Evolutionary conservation across 2,888 invertebrate genomes (phyloP).

Genomic region (Hypercompe scribonia): DNA sequence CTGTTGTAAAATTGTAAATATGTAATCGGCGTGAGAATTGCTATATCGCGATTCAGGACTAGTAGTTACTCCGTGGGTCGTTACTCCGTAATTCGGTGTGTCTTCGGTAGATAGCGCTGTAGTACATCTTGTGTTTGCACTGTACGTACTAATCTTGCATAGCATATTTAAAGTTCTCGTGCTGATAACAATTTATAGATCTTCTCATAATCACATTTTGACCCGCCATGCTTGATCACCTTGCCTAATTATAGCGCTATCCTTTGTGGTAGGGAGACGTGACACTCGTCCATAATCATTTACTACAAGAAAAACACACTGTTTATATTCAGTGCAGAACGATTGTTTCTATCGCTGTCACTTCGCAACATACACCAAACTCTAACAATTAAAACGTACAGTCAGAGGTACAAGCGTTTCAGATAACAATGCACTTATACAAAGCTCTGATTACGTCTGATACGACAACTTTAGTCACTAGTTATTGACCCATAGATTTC

Average conservation of each 20-base stretch:
- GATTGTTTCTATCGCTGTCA: neutral
- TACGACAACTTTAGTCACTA: constrained; percentile 32
- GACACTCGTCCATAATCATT: neutral
- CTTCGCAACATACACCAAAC: neutral
- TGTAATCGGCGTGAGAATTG: too few relatives aligned
- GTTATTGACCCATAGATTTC: constrained; percentile 28
- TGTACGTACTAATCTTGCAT: neutral
- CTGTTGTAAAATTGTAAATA: too few relatives aligned
- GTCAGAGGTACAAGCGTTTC: constrained; percentile 50
- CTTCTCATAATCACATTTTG: neutral
- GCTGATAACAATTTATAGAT: neutral
- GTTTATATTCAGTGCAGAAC: neutral
- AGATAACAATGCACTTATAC: constrained; percentile 64
- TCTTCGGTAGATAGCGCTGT: too few relatives aligned
- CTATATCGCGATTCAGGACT: too few relatives aligned
- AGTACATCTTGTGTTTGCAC: too few relatives aligned
- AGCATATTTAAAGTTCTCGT: neutral
- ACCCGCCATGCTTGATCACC: too few relatives aligned
- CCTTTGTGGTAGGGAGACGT: too few relatives aligned
- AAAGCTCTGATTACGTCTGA: constrained; percentile 62
- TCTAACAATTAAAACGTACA: constrained; percentile 61
- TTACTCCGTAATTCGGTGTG: too few relatives aligned
- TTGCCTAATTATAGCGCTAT: too few relatives aligned
- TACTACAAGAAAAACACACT: neutral
- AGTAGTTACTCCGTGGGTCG: too few relatives aligned